Evolutionary conservation across 1,140 invertebrate genomes (phyloP), one percentile per base, ranked within the genome.

Genomic region (Hypothenemus hampei): DNA sequence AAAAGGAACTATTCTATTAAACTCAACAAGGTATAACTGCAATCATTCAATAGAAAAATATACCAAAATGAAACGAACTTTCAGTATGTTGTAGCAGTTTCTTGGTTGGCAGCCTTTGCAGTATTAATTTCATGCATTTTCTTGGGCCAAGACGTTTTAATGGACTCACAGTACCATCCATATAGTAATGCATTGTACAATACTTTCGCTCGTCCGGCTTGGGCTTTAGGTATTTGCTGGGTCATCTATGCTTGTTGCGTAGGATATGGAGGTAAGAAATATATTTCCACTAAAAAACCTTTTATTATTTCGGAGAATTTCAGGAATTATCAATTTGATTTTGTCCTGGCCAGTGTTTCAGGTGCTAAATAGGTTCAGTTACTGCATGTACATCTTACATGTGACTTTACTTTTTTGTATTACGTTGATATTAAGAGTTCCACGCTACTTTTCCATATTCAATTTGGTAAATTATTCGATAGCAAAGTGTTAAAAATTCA

Each of bases 351-450:
- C 55, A 13, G 10, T 50, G 3, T 57, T 43, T 21, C 47, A 57
- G 31, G 23, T 49, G 10, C 10, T 49, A 6, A 51, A 36, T 29
- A 57, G 22, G 21, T 44, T 57, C 13, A 51, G 47, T 7, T 57
- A 57, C 22, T 45, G 37, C 15, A 36, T 57, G 10, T 57, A 57
- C 29, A 8, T 57, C 11, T 1, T 50, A 6, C 55, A 57, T 20
- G 6, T 22, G 4, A 4, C 11, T 8, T 2, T 36, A 4, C 10
- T 45, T 15, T 36, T n/a, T 15, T 7, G 10, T 8, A 15, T 36
- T 11, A 8, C 16, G 7, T 36, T n/a, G 10, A n/a, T 6, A n/a
- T 15, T 6, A 36, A 15, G 15, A 11, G 10, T 6, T 36, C 35
- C 35, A 7, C 5, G 15, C 7, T 15, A 36, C 16, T 36, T 36